phyloP scores from a whole-genome alignment of 2,888 invertebrate species.

The Atherix ibis region DNA sequence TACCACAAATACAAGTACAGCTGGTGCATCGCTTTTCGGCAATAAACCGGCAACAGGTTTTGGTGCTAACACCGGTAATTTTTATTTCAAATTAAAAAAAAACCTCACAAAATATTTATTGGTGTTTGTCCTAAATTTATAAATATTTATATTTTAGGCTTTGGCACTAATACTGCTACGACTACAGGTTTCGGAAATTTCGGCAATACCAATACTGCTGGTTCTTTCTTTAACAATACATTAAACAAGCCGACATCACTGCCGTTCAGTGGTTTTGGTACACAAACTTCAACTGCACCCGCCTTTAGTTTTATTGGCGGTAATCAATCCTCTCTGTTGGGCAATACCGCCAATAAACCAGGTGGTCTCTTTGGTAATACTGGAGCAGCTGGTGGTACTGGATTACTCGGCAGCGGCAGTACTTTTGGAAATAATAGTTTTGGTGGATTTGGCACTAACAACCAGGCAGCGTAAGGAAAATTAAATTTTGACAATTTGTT shows the following conservation, averaged over 20 bases:
- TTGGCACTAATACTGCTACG: constrained; percentile 15
- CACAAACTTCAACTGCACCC: constrained; percentile 24
- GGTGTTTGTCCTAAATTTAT: not conserved
- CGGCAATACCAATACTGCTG: constrained; percentile 22
- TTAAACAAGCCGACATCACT: constrained; percentile 34
- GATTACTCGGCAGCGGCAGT: constrained; percentile 33
- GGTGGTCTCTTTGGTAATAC: constrained; percentile 37
- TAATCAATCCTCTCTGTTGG: constrained; percentile 29
- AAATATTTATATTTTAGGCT: constrained; percentile 4
- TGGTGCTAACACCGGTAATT: constrained; percentile 13
- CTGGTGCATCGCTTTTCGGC: constrained; percentile 23
- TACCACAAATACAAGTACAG: constrained; percentile 29
- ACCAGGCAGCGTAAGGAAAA: not conserved
- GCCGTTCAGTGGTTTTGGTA: constrained; percentile 40
- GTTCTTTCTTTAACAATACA: constrained; percentile 24
- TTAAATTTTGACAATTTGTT: not conserved
- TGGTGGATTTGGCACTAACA: constrained; percentile 4
- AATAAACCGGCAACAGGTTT: constrained; percentile 17
- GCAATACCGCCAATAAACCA: constrained; percentile 26
- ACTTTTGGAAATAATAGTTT: constrained; percentile 20
- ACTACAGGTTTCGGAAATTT: constrained; percentile 33
- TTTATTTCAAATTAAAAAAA: constrained; percentile 19
- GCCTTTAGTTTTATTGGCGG: too few relatives aligned
- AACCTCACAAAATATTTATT: not conserved
- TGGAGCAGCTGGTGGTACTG: constrained; percentile 23